phyloP scores from a whole-genome alignment of 1,140 invertebrate species.

The Cydia fagiglandana region DNA sequence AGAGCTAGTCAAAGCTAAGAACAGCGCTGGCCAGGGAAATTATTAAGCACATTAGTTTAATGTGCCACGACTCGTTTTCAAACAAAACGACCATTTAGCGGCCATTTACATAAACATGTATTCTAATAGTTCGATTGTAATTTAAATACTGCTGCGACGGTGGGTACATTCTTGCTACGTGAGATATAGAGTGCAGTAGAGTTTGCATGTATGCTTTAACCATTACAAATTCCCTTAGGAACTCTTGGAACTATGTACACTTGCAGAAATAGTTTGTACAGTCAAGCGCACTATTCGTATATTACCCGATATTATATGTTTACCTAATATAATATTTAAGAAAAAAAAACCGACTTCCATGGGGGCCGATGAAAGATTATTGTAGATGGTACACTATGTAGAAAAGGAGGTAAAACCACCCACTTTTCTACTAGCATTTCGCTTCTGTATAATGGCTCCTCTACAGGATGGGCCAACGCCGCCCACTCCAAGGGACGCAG shows the following conservation, averaged over 20 bases:
- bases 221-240: background rate
- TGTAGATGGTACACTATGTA: no score
- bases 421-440: no score
- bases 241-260: background rate
- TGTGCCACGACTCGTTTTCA: slow-evolving; percentile 38
- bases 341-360: no score
- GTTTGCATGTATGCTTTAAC: background rate
- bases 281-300: no score
- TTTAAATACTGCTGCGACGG: slow-evolving; percentile 18
- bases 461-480: no score
- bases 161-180: background rate
- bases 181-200: background rate
- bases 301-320: no score
- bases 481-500: no score
- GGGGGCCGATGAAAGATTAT: no score
- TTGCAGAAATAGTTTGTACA: no score
- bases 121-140: slow-evolving; percentile 29
- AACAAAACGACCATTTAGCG: slow-evolving; percentile 32
- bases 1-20: background rate
- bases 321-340: no score
- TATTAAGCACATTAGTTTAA: slow-evolving; percentile 43
- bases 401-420: no score
- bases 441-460: no score
- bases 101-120: slow-evolving; percentile 33
- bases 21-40: slow-evolving; percentile 31